Evolutionary conservation across 37 sponge, comb jelly and placozoan genomes (phyloP).

Genomic region (Spongia lamella): DNA sequence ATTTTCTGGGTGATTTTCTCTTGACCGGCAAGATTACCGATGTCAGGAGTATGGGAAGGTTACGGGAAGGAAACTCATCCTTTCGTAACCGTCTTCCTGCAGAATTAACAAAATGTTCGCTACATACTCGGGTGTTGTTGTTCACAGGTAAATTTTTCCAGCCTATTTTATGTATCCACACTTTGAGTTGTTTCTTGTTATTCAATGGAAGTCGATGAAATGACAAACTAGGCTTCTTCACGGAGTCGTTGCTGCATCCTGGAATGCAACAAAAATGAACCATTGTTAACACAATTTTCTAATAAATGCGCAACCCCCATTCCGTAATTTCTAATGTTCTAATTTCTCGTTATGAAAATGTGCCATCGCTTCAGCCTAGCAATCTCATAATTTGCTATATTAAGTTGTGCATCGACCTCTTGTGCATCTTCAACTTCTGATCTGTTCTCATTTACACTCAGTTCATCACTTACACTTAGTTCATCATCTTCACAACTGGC

Average conservation of each 20-base stretch:
- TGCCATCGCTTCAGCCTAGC: no score
- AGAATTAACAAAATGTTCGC: slow-evolving; percentile 31
- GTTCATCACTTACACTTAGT: no score
- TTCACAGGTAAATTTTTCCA: slow-evolving; percentile 18
- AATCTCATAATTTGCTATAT: no score
- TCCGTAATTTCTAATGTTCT: no score
- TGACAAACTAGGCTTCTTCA: not conserved
- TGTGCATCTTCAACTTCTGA: no score
- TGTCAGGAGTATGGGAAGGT: slow-evolving; percentile 28
- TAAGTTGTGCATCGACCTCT: no score
- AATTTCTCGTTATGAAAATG: no score
- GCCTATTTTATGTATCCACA: slow-evolving; percentile 37
- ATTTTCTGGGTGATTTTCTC: not conserved
- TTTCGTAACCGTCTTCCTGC: not conserved
- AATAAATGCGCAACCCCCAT: no score
- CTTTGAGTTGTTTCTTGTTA: slow-evolving; percentile 38
- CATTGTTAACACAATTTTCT: no score
- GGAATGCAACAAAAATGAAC: not conserved
- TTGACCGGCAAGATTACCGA: not conserved
- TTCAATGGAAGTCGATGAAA: slow-evolving; percentile 38
- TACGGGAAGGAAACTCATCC: slow-evolving; percentile 19
- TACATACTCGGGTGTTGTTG: slow-evolving; percentile 26
- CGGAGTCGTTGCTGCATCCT: slow-evolving; percentile 34
- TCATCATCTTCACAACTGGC: no score
- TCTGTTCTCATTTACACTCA: no score